phyloP scores from a whole-genome alignment of 92 coral and sea anemone genomes.

The Scolanthus callimorphus region DNA sequence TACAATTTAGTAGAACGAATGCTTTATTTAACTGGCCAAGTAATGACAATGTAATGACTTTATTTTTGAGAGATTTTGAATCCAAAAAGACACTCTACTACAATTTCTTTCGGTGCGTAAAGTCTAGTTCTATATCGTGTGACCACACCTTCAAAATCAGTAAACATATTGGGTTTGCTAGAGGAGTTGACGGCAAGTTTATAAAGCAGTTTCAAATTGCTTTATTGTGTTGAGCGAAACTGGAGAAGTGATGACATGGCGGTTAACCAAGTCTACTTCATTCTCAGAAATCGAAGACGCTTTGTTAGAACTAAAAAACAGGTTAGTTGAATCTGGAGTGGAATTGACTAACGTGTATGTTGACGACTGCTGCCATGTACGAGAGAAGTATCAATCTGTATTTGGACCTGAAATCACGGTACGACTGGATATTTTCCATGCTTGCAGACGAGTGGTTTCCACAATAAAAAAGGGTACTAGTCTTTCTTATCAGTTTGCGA shows the following conservation, averaged over 20 bases:
- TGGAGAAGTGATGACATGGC: neutral
- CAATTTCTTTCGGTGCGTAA: neutral
- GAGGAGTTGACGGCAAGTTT: neutral
- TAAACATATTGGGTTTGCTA: constrained; percentile 14
- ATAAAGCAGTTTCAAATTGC: neutral
- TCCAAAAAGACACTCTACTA: constrained; percentile 3
- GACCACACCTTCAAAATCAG: constrained; percentile 27
- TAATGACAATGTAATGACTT: constrained; percentile 33
- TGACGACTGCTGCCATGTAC: constrained; percentile 3
- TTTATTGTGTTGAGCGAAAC: neutral
- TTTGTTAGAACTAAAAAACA: neutral
- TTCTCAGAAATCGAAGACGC: neutral
- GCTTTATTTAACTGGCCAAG: constrained; percentile 29
- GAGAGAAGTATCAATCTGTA: neutral
- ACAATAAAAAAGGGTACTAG: no score
- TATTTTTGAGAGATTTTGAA: constrained; percentile 7
- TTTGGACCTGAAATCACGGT: no score
- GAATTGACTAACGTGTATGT: neutral
- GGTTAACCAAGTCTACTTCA: neutral
- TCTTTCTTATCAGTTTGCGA: neutral
- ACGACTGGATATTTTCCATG: constrained; percentile 7
- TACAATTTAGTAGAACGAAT: no score
- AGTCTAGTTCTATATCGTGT: constrained; percentile 15
- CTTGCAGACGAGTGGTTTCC: neutral
- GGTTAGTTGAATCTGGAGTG: neutral